Evolutionary conservation across 1,140 invertebrate genomes (phyloP), one percentile per base, ranked within the genome.

Genomic region (Drosophila eugracilis): DNA sequence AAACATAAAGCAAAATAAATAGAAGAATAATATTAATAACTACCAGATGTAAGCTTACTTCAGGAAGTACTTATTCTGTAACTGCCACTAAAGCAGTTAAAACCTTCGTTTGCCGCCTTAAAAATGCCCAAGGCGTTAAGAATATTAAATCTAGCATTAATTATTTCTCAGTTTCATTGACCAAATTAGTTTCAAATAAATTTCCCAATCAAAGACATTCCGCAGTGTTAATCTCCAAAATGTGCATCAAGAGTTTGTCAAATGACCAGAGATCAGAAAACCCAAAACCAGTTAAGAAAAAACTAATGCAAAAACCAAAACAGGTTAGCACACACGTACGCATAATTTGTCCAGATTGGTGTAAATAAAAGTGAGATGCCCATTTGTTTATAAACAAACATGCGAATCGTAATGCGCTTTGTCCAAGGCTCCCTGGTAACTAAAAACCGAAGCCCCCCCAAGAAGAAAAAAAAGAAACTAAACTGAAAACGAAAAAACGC

Each of bases 301-400:
- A n/a, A n/a, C n/a, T n/a, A n/a, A 37, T 47, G 41, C 39, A 60
- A 60, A 44, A 26, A 15, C 22, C 3, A 17, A 53, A 67, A 42
- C 65, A 9, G 37, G 45, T 42, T 41, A 15, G 24, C 36, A 30
- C 59, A 60, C 54, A 44, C 22, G 54, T n/a, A 37, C 9, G 44
- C 42, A 63, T 66, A 32, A 63, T 66, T 65, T 63, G 58, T 24
- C 6, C 24, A 24, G 26, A 19, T 41, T n/a, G 9, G 4, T 69
- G 60, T 67, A 67, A 52, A 69, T 53, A 69, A 53, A 34, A 24
- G 21, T 19, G 17, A 24, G 36, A 32, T 41, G n/a, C 30, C n/a
- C 19, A 41, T 32, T 67, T 67, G 44, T 52, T 65, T 50, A 32
- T 28, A 50, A 42, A 66, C 45, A 66, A 67, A 53, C 45, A 67